These are phyloP conservation scores for Abrostola triplasia DNA, from an alignment of 2,888 invertebrate species.

Conservation along the genomic window DNA sequence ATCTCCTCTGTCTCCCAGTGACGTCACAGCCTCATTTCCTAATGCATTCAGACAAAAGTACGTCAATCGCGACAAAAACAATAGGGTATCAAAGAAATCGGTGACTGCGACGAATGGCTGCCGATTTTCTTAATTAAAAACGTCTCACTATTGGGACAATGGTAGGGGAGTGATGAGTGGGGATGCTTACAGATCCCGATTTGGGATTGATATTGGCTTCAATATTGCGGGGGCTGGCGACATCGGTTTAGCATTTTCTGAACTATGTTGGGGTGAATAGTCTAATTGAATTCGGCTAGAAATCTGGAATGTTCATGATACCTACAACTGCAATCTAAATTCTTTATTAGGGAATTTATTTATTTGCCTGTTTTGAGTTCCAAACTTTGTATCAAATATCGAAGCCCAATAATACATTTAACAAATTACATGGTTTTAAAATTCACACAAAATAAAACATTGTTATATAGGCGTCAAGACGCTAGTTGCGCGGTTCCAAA, in stretches of 20 bases:
- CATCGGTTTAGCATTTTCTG: not conserved
- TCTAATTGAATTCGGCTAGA: not conserved
- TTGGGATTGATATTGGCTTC: conserved; percentile 4
- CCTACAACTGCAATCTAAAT: no score
- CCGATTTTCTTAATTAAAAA: conserved; percentile 87
- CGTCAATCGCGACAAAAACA: conserved; percentile 71
- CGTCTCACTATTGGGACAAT: conserved; percentile 79
- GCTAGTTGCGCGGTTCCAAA: no score
- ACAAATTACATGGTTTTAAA: no score
- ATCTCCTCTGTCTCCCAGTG: conserved; percentile 37
- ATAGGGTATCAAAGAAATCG: conserved; percentile 75
- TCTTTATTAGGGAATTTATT: no score
- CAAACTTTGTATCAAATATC: no score
- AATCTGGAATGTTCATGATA: no score
- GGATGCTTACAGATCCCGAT: conserved; percentile 24
- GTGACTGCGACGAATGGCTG: conserved; percentile 71
- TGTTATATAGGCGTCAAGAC: no score
- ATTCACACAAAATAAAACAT: no score
- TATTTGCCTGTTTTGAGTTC: no score
- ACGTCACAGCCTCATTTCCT: conserved; percentile 66
- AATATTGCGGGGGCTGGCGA: not conserved
- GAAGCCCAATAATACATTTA: no score
- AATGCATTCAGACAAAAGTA: conserved; percentile 75
- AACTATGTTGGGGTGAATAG: not conserved
- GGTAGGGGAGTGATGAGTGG: conserved; percentile 45